Base-by-base conservation (phyloP, 2,888 invertebrate genomes). In the Lasioglossum zephyrum region DNA sequence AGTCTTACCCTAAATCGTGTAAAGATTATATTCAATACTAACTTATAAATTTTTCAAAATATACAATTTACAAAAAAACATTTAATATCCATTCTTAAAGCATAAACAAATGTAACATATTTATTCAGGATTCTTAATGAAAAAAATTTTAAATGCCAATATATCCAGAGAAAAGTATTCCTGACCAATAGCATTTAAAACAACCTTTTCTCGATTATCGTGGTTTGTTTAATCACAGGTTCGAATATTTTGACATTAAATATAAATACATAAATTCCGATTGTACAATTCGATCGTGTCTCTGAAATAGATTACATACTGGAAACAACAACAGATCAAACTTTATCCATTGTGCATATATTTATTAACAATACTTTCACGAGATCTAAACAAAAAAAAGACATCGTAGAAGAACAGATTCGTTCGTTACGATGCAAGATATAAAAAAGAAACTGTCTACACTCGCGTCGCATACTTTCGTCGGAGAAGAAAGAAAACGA, bases 1-100 rank as follows among this genome's bases (percentile, higher is more conserved):
- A 18, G n/a, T n/a, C n/a, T n/a, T n/a, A n/a, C n/a, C n/a, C 18
- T 36, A 26, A 53, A 39, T 44, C 78, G 4, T 41, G 22, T 8
- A 57, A 75, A 5, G 49, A 18, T n/a, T 13, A 73, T 31, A 72
- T 31, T 72, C 31, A 26, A 31, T 73, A 66, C 31, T 41, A 60
- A 63, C 39, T 70, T 77, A 31, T 47, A 88, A 88, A 81, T 88
- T 82, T 85, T 88, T 76, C n/a, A 39, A 81, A 81, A 66, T 74
- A 82, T 66, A 82, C 60, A 70, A 16, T 75, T 77, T 82, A 79
- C 72, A 39, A 5, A 16, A 73, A 26, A 73, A 26, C 47, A 79
- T 74, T 74, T 82, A 85, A 85, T 41, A 84, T 26, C 41, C 76
- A 53, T 84, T 88, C 73, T 81, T 31, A 81, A 66, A 60, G 47